phyloP scores from a whole-genome alignment of 1,140 invertebrate species.

The Colletes latitarsis region DNA sequence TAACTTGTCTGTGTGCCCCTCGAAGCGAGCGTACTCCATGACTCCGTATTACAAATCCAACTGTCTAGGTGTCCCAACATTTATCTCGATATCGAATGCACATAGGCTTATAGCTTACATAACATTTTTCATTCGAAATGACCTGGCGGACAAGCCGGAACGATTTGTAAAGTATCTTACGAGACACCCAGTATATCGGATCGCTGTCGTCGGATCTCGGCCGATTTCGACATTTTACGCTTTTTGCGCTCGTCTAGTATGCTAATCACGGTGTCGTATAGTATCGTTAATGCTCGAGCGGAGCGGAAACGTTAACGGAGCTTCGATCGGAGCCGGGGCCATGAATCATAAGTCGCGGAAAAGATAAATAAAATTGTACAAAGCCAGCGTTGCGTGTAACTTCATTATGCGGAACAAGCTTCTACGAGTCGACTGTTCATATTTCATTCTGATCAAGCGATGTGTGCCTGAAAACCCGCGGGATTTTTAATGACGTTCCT shows the following conservation, averaged over 20 bases:
- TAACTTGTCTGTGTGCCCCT: background rate
- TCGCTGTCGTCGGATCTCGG: slow-evolving; percentile 6
- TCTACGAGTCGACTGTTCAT: slow-evolving; percentile 47
- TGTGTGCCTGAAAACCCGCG: slow-evolving; percentile 30
- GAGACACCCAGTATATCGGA: background rate
- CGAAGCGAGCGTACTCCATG: background rate
- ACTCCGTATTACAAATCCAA: too few species aligned
- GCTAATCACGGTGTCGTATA: slow-evolving; percentile 42
- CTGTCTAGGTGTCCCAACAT: too few species aligned
- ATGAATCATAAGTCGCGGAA: slow-evolving; percentile 44
- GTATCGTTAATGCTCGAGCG: slow-evolving; percentile 38
- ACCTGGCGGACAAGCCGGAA: background rate
- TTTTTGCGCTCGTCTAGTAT: slow-evolving; percentile 38
- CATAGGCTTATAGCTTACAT: too few species aligned
- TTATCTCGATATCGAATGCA: too few species aligned
- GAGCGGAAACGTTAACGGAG: slow-evolving; percentile 41
- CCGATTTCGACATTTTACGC: slow-evolving; percentile 11
- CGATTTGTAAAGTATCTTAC: background rate
- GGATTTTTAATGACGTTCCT: slow-evolving; percentile 33
- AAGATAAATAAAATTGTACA: slow-evolving; percentile 49
- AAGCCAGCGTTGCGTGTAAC: slow-evolving; percentile 46
- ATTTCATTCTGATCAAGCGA: slow-evolving; percentile 41
- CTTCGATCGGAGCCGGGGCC: slow-evolving; percentile 19
- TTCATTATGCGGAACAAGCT: slow-evolving; percentile 44
- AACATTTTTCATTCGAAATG: too few species aligned